phyloP scores from a whole-genome alignment of 1,140 invertebrate species.

The Lepidurus arcticus region DNA sequence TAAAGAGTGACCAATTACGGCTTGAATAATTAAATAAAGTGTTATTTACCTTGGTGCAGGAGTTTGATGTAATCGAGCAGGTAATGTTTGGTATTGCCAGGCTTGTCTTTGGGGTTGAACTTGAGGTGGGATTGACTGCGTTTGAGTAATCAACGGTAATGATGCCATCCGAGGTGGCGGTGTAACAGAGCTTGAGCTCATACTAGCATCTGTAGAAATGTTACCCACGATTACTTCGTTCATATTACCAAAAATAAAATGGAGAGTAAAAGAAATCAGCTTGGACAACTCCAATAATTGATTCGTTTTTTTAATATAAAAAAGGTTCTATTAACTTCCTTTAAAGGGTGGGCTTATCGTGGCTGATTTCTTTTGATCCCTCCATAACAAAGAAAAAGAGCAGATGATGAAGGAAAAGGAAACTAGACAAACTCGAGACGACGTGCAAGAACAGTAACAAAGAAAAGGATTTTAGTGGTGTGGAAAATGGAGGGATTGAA shows the following conservation, averaged over 20 bases:
- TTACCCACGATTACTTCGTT: constrained; percentile 7
- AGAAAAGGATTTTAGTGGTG: too few relatives aligned
- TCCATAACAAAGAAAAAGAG: neutral
- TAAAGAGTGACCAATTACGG: too few relatives aligned
- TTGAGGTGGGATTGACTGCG: neutral
- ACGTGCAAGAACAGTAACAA: neutral
- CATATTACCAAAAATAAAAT: neutral
- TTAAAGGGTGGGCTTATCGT: neutral
- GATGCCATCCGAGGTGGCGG: constrained; percentile 29
- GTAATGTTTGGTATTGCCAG: constrained; percentile 33
- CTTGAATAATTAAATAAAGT: neutral
- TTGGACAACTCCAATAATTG: constrained; percentile 27
- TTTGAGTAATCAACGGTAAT: constrained; percentile 25
- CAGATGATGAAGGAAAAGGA: neutral
- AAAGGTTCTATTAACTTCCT: neutral
- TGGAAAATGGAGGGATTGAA: constrained; percentile 18
- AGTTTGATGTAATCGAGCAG: constrained; percentile 30
- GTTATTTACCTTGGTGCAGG: constrained; percentile 2
- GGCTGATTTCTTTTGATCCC: constrained; percentile 26
- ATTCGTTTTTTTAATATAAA: neutral
- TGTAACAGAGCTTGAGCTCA: constrained; percentile 25
- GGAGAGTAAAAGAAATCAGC: constrained; percentile 27
- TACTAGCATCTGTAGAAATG: neutral
- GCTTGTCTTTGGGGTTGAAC: constrained; percentile 18
- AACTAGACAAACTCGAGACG: neutral